Evolutionary conservation across 1,140 invertebrate species (phyloP).

Genomic region (Melipona quadrifasciata): DNA sequence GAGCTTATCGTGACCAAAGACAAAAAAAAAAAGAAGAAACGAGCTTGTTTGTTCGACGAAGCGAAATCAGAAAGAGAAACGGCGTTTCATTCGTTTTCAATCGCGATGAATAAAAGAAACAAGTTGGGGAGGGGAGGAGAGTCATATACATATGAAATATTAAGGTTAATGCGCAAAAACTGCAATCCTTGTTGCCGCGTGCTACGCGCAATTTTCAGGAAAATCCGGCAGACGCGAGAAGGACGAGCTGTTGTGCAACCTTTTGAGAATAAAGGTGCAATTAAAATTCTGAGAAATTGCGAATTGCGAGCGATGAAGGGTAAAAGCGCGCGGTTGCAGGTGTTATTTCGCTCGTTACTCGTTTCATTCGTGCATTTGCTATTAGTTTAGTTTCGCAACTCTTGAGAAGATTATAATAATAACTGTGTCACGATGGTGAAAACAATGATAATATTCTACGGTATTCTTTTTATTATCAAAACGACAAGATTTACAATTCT

Average conservation of each 20-base stretch:
- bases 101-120: background rate
- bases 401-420: too few relatives aligned
- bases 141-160: background rate
- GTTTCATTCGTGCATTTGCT: background rate
- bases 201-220: background rate
- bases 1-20: constrained; percentile 24
- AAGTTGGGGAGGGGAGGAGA: background rate
- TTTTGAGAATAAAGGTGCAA: background rate
- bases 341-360: background rate
- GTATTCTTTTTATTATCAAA: background rate
- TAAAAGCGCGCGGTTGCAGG: background rate
- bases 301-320: background rate
- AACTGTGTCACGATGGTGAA: background rate
- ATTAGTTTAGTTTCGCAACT: background rate
- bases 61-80: constrained; percentile 32
- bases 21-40: constrained; percentile 1
- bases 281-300: background rate
- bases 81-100: background rate
- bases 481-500: background rate
- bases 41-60: constrained; percentile 20
- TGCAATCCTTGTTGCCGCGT: background rate
- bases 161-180: background rate
- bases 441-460: background rate
- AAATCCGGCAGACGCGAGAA: background rate
- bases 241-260: background rate